phyloP scores from a whole-genome alignment of 2,797 vertebrate genomes.

The Ambastaia sidthimunki region DNA sequence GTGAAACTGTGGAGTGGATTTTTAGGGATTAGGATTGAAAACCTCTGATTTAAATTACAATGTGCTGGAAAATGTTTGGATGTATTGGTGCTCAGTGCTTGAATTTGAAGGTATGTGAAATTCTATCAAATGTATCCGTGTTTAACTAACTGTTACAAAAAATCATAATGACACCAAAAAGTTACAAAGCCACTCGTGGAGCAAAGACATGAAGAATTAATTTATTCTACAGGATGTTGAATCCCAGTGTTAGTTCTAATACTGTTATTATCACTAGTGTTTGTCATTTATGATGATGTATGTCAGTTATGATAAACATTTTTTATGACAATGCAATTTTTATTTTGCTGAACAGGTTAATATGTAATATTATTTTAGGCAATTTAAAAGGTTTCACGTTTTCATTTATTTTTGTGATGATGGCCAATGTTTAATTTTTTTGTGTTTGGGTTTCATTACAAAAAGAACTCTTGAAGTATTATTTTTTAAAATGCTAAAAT shows the following conservation, averaged over 20 bases:
- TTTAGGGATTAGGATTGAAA: neutral
- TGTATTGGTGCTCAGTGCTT: slow-evolving; percentile 5
- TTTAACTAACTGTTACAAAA: neutral
- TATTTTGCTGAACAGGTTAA: neutral
- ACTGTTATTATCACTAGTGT: neutral
- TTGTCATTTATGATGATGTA: neutral
- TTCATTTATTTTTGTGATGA: neutral
- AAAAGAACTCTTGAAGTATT: neutral
- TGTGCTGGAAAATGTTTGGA: slow-evolving; percentile 4
- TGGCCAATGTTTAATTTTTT: neutral
- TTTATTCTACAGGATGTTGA: neutral
- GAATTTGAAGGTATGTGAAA: neutral
- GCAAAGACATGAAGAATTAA: slow-evolving; percentile 1
- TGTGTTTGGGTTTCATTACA: neutral
- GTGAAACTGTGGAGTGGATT: neutral
- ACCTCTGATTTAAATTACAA: neutral
- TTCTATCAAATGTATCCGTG: neutral
- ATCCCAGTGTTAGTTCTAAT: neutral
- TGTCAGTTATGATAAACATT: neutral
- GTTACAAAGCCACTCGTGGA: neutral
- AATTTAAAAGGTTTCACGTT: neutral
- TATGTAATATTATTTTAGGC: too few relatives aligned
- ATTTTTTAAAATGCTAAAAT: neutral
- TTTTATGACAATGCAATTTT: neutral
- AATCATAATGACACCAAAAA: neutral